Conservation (phyloP, 2,888 invertebrate species). For the Nemapogon koenigi region DNA sequence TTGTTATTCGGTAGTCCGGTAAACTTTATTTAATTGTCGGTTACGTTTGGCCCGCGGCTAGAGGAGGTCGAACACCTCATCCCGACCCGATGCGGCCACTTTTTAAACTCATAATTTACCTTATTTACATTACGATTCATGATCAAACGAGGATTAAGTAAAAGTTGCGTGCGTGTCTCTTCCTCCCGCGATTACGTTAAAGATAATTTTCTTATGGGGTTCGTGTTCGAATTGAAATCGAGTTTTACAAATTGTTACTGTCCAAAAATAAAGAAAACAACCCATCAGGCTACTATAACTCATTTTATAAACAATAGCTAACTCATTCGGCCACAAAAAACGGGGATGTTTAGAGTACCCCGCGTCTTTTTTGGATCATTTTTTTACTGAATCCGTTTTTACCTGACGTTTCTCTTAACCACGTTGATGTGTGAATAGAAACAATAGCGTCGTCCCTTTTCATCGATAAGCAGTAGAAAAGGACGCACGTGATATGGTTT, state of each 20-base stretch:
- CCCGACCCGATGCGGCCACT: constrained; percentile 19
- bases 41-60: constrained; percentile 39
- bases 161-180: neutral
- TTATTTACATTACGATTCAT: constrained; percentile 10
- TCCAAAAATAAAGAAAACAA: no score
- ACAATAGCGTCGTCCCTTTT: constrained; percentile 24
- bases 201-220: constrained; percentile 1
- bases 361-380: constrained; percentile 39
- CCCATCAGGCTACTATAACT: constrained; percentile 35
- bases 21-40: constrained; percentile 61
- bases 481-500: constrained; percentile 21
- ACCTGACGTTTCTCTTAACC: constrained; percentile 45
- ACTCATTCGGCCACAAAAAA: constrained; percentile 32
- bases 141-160: neutral
- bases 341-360: constrained; percentile 59
- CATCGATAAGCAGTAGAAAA: constrained; percentile 23
- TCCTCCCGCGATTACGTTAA: constrained; percentile 1
- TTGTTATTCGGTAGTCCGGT: constrained; percentile 54
- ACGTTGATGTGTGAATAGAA: constrained; percentile 43
- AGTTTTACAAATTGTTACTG: constrained; percentile 6
- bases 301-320: constrained; percentile 48
- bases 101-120: constrained; percentile 10
- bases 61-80: constrained; percentile 16
- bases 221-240: constrained; percentile 7
- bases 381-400: constrained; percentile 55